phyloP scores from a whole-genome alignment of 92 coral and sea anemone genomes.

The Epizoanthus illoricatus region DNA sequence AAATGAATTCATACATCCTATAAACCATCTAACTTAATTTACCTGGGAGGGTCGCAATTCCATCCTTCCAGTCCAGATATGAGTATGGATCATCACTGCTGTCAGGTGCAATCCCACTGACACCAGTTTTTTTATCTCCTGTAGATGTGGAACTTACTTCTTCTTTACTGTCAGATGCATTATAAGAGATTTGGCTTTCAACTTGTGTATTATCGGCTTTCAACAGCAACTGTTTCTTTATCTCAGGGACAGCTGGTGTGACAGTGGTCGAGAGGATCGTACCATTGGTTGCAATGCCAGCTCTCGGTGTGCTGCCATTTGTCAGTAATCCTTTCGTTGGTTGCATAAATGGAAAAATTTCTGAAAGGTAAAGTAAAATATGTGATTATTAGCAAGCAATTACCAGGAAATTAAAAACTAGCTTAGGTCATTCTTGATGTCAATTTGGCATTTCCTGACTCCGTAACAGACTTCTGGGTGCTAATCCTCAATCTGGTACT shows the following conservation, averaged over 20 bases:
- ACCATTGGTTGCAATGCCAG: constrained; percentile 7
- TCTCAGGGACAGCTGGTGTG: constrained; percentile 2
- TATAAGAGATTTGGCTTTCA: neutral
- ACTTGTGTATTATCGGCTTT: neutral
- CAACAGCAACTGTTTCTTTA: neutral
- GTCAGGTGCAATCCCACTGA: neutral
- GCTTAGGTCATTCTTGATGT: too few relatives aligned
- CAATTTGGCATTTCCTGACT: too few relatives aligned
- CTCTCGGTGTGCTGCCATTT: constrained; percentile 1
- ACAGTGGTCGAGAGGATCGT: neutral
- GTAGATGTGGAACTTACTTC: constrained; percentile 33
- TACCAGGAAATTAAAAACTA: too few relatives aligned
- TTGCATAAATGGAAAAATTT: constrained; percentile 22
- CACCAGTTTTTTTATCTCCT: neutral
- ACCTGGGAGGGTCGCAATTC: constrained; percentile 39
- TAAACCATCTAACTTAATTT: neutral
- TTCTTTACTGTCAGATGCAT: neutral
- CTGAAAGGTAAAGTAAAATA: constrained; percentile 15
- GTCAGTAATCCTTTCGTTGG: constrained; percentile 10
- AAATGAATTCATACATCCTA: too few relatives aligned
- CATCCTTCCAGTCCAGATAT: constrained; percentile 39
- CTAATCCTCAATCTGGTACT: too few relatives aligned
- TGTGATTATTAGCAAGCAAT: too few relatives aligned
- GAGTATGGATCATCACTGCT: constrained; percentile 38
- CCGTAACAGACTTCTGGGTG: too few relatives aligned